Conservation (phyloP, 2,888 invertebrate genomes). For the Lithosia quadra region DNA sequence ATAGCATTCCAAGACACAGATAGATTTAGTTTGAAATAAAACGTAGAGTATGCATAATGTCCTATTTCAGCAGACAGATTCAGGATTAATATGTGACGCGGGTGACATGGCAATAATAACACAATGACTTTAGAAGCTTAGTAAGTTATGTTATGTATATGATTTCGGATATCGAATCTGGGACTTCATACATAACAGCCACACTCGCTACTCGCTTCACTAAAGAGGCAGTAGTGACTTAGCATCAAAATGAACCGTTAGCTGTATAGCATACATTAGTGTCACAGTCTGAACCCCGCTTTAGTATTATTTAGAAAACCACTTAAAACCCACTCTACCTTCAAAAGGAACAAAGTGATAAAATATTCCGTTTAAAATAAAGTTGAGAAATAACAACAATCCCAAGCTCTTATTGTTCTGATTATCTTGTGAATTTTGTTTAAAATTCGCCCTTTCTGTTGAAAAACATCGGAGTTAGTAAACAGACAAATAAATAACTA, state of each 20-base stretch:
- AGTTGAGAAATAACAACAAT: constrained; percentile 51
- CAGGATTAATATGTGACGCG: too few relatives aligned
- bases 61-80: too few relatives aligned
- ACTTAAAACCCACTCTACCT: constrained; percentile 50
- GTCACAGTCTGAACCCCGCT: constrained; percentile 5
- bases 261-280: not conserved
- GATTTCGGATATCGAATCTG: too few relatives aligned
- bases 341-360: constrained; percentile 49
- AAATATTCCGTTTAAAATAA: constrained; percentile 62
- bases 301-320: constrained; percentile 55
- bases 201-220: too few relatives aligned
- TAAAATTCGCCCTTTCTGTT: constrained; percentile 29
- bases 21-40: too few relatives aligned
- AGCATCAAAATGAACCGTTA: not conserved
- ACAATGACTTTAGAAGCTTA: too few relatives aligned
- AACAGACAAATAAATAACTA: not conserved
- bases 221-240: too few relatives aligned
- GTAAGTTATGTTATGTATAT: too few relatives aligned
- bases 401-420: constrained; percentile 62
- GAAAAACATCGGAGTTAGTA: not conserved
- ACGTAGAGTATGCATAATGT: too few relatives aligned
- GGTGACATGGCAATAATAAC: too few relatives aligned
- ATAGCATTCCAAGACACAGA: too few relatives aligned
- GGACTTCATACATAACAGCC: too few relatives aligned
- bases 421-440: constrained; percentile 65